Evolutionary conservation across 30 jellyfish, hydroid and myxozoan species (phyloP).

Genomic region (Cassiopea andromeda): DNA sequence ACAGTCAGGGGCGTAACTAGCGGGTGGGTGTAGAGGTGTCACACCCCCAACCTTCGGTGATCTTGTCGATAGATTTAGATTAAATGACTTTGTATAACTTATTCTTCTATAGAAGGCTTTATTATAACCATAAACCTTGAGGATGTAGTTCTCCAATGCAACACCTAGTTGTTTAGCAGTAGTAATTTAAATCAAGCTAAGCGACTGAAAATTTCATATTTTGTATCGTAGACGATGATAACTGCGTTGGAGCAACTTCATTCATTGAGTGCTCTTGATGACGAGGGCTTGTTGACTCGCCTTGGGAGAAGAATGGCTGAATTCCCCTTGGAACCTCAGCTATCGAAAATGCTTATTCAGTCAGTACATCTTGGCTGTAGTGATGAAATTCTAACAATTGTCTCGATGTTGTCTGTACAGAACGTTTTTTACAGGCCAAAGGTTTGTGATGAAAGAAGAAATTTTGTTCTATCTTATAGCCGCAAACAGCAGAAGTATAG

Average conservation of each 20-base stretch:
- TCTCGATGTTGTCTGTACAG: conserved; percentile 97
- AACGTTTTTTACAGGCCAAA: conserved; percentile 95
- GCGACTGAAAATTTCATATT: neutral
- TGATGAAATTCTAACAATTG: conserved; percentile 93
- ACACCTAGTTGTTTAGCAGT: too few species aligned
- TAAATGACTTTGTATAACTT: too few species aligned
- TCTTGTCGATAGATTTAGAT: too few species aligned
- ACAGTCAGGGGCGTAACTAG: too few species aligned
- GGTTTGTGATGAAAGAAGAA: conserved; percentile 42
- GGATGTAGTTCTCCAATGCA: too few species aligned
- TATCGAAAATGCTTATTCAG: conserved; percentile 95
- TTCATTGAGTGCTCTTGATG: conserved; percentile 97
- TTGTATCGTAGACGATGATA: conserved; percentile 80
- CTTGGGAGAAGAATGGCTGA: conserved; percentile 99
- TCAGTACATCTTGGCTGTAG: conserved; percentile 98
- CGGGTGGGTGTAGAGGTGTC: too few species aligned
- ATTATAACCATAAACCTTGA: too few species aligned
- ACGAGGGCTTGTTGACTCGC: conserved; percentile 97
- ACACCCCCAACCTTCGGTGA: too few species aligned
- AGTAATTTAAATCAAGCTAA: neutral
- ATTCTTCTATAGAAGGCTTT: too few species aligned
- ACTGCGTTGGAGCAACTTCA: conserved; percentile 97
- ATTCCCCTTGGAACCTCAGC: conserved; percentile 94
- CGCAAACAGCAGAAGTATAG: too few species aligned
- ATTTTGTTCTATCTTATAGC: too few species aligned